Conservation (phyloP, 1,140 invertebrate species). For the Hypsibius dujardini region DNA sequence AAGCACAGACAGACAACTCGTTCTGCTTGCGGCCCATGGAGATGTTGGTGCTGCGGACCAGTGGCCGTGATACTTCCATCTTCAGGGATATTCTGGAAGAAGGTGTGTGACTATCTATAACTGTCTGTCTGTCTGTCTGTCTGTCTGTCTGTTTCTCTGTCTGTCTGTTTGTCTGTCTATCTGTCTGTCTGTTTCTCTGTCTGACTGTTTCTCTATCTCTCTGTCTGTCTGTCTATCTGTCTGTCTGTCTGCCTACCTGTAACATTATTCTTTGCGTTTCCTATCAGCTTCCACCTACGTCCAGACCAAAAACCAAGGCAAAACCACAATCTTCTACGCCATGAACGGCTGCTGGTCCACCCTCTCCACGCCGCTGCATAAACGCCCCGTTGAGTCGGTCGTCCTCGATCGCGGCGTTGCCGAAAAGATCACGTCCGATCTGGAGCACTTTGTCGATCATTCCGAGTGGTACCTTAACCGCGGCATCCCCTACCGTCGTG, state of each 20-base stretch:
- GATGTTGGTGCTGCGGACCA: conserved; percentile 3
- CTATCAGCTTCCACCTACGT: background rate
- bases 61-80: background rate
- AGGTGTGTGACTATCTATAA: background rate
- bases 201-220: no score
- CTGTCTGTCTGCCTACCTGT: background rate
- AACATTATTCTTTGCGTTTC: background rate
- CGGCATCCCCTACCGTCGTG: conserved; percentile 2
- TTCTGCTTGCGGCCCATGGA: conserved; percentile 1
- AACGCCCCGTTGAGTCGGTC: background rate
- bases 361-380: conserved; percentile 13
- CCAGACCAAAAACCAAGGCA: background rate
- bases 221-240: no score
- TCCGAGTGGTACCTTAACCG: conserved; percentile 1
- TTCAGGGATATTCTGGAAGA: conserved; percentile 6
- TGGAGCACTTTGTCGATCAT: conserved; percentile 14
- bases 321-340: conserved; percentile 3
- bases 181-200: no score
- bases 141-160: background rate
- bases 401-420: background rate
- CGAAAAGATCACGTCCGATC: background rate
- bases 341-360: conserved; percentile 7
- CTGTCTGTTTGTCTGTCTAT: no score
- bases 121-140: background rate
- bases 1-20: background rate